These are phyloP conservation scores for Colinus virginianus DNA, from an alignment of 2,113 vertebrate species.

Conservation along the genomic window DNA sequence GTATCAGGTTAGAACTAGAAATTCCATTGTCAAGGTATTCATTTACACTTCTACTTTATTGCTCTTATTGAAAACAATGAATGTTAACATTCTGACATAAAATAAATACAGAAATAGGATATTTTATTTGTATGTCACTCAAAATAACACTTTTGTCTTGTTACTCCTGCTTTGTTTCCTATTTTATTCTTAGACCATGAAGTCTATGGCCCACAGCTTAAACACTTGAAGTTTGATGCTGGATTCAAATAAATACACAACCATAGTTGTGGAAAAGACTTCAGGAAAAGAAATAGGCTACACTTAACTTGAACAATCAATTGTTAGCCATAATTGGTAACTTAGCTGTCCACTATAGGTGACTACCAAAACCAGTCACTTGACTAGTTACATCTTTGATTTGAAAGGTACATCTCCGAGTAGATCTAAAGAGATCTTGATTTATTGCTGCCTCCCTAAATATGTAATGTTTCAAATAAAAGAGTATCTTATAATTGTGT, in stretches of 20 bases:
- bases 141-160: neutral
- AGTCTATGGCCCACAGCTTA: neutral
- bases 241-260: neutral
- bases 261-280: neutral
- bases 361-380: neutral
- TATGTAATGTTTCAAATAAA: neutral
- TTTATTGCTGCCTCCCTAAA: neutral
- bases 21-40: too few species aligned
- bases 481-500: neutral
- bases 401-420: neutral
- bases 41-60: neutral
- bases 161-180: accelerated
- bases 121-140: neutral
- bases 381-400: neutral
- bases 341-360: neutral
- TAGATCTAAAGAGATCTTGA: neutral
- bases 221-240: neutral
- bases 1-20: neutral
- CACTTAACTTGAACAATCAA: neutral
- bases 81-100: neutral
- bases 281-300: neutral
- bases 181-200: neutral
- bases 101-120: neutral
- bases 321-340: neutral
- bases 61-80: neutral